Base-by-base conservation (phyloP, 30 jellyfish, hydroid and myxozoan species). In the Clytia hemisphaerica region DNA sequence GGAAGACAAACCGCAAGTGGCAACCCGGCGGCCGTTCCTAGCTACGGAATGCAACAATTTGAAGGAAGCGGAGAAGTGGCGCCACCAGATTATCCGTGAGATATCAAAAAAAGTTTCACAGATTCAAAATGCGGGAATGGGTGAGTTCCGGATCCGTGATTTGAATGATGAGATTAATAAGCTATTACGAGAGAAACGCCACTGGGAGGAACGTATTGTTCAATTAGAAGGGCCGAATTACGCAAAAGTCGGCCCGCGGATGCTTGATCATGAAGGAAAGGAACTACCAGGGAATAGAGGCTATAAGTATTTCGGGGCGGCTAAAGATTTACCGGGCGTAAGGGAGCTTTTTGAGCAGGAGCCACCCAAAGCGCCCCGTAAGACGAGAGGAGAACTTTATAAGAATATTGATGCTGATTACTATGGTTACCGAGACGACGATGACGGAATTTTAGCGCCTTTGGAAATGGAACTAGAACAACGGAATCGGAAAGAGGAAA, bases 61-160 rank as follows among this genome's bases (percentile, higher is more conserved):
- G 24, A 87, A 65, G 26, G 94, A 60, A 53, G 93, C 93, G 2
- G 99, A 92, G 30, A 92, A 72, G 83, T 92, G 95, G 95, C 58
- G 99, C 45, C 94, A 83, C 6, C 95, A 92, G 58, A 37, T 80
- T 5, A 77, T 92, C 34, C 55, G 92, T 22, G 99, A 92, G 40
- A 72, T 92, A 26, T 67, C 95, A 10, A 82, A 82, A 66, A 84
- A 92, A 35, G 99, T 92, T 34, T 92, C 95, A 10, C 99, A 92
- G 48, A 83, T 92, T 44, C 99, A 92, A 60, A 92, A 92, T 44
- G 99, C 99, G 48, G 99, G 99, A n/a, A 75, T 92, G 51, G 99
- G 99, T 2, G 99, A 92, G 62, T 92, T 82, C 78, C 61, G 99
- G 19, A 71, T 92, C 9, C 82, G 99, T 4, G 99, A 92, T 73